Evolutionary conservation across 1,140 invertebrate species (phyloP), one percentile per base, ranked within the genome.

Genomic region (Frieseomelitta varia): DNA sequence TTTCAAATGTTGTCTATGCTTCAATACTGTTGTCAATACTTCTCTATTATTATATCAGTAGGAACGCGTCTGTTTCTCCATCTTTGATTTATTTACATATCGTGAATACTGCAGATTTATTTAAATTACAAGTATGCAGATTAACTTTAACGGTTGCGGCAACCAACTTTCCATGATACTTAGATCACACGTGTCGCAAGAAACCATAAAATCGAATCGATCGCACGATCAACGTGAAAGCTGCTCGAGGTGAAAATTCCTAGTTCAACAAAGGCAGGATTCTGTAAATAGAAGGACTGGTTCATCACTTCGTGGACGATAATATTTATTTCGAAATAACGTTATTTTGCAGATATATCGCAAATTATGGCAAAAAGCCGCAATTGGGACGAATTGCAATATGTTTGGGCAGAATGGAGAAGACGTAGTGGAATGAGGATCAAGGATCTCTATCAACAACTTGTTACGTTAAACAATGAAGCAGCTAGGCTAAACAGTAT

Each of bases 371-470:
- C 97, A 0, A 96, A 96, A 78, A 98, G 97, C 79, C 94, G 97
- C 24, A 97, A 98, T 88, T 98, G 97, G 97, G 97, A 98, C 81
- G 97, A 98, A 92, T 91, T 98, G 74, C 97, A 97, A 85, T 97
- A 98, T 88, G 96, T 97, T 0, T 99, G 98, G 98, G 96, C 97
- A 0, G 97, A 98, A 90, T 99, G 98, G 98, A 95, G 98, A 87
- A 95, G 97, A 87, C 96, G 97, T 81, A 97, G 97, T 19, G 97
- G 97, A 0, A 96, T 97, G 71, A 96, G 97, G 87, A 97, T 99
- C 90, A 96, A 97, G 80, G 96, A 98, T 78, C 93, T 97, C 11
- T 99, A 98, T 91, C 96, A 97, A 73, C 97, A 98, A 91, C 96
- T 98, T 88, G 96, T 98, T 0, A 96, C 97, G 56, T 93, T 99